These are phyloP conservation scores for Metopia argyrocephala DNA, from an alignment of 2,888 invertebrate genomes.

Conservation along the genomic window DNA sequence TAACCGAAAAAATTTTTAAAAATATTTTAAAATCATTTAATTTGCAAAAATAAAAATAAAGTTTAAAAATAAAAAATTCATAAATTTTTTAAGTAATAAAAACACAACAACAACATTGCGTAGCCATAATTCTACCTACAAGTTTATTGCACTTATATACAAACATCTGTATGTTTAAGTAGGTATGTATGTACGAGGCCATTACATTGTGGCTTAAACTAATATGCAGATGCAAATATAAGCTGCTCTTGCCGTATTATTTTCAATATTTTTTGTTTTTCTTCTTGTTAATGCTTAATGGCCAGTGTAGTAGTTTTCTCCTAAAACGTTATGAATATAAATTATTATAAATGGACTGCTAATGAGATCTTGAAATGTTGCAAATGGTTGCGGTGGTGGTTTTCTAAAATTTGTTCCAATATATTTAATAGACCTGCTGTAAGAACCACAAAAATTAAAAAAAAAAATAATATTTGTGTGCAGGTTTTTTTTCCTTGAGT, in stretches of 20 bases:
- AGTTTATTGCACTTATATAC: no score
- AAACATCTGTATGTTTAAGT: no score
- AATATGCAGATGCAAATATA: constrained; percentile 1
- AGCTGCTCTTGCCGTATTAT: background rate
- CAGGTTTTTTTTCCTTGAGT: constrained; percentile 9
- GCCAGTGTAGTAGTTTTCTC: constrained; percentile 34
- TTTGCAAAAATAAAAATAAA: no score
- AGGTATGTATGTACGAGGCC: no score
- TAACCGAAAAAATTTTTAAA: no score
- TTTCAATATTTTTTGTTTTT: constrained; percentile 13
- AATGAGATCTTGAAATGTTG: constrained; percentile 60
- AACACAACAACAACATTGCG: no score
- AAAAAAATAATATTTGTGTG: background rate
- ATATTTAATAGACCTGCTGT: background rate
- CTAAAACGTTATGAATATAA: constrained; percentile 47
- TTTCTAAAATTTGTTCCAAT: background rate
- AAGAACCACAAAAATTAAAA: no score
- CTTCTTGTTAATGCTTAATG: constrained; percentile 46
- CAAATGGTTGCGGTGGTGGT: background rate
- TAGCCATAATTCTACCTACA: no score
- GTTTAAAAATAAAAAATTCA: no score
- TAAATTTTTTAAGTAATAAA: no score
- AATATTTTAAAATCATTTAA: no score
- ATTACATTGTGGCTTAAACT: no score
- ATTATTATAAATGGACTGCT: constrained; percentile 62